Conservation (phyloP, 2,797 vertebrate genomes). For the Hippopotamyrus pictus region DNA sequence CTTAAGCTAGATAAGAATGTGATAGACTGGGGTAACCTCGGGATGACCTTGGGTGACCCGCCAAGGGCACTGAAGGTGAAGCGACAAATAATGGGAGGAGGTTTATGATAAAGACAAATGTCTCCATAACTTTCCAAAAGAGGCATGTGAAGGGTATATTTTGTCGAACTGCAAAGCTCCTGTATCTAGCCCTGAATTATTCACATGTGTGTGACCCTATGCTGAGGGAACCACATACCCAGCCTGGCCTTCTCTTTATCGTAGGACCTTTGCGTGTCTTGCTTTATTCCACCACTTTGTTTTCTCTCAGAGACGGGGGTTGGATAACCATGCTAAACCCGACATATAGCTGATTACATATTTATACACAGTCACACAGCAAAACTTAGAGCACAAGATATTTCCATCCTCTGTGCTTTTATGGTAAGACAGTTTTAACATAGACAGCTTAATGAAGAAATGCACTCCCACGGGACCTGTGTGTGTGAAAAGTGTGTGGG, state of each 20-base stretch:
- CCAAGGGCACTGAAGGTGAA: not conserved
- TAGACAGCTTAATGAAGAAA: not conserved
- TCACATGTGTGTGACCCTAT: not conserved
- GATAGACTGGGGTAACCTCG: not conserved
- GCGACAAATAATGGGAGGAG: not conserved
- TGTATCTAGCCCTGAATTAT: not conserved
- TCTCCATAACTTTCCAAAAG: not conserved
- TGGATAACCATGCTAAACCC: not conserved
- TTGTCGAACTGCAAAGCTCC: not conserved
- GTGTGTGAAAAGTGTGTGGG: slow-evolving; percentile 1
- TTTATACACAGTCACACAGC: not conserved
- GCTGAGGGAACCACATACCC: not conserved
- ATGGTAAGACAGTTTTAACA: not conserved
- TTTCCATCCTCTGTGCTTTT: not conserved
- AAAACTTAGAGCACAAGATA: not conserved
- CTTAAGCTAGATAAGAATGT: not conserved
- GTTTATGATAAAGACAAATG: not conserved
- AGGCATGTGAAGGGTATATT: not conserved
- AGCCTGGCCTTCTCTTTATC: not conserved
- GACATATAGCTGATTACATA: not conserved
- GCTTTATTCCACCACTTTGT: not conserved
- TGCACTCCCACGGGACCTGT: not conserved
- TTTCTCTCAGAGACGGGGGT: not conserved
- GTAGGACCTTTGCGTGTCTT: not conserved
- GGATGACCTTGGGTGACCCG: not conserved